Evolutionary conservation across 1,140 invertebrate genomes (phyloP).

Genomic region (Papilio polyxenes): DNA sequence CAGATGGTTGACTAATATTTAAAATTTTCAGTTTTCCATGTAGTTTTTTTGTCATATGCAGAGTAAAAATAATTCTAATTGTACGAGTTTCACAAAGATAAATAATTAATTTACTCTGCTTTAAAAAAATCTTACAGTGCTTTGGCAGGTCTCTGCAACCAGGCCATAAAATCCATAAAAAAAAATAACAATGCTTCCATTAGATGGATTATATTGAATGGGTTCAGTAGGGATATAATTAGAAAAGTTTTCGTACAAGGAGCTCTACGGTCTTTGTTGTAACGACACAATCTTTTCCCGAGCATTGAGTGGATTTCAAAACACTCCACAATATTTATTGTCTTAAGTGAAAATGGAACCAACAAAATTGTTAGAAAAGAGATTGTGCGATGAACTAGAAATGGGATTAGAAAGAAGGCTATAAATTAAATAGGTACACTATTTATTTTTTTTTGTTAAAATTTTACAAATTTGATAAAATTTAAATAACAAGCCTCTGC

Average conservation of each 20-base stretch:
- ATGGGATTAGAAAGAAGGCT: too few relatives aligned
- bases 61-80: not conserved
- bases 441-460: too few relatives aligned
- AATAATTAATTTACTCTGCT: not conserved
- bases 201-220: conserved; percentile 7
- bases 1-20: not conserved
- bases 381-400: too few relatives aligned
- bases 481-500: too few relatives aligned
- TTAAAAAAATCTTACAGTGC: not conserved
- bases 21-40: not conserved
- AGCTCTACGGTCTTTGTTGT: not conserved
- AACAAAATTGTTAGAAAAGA: not conserved
- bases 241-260: conserved; percentile 5
- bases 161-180: too few relatives aligned
- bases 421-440: too few relatives aligned
- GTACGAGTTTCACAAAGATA: not conserved
- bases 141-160: too few relatives aligned
- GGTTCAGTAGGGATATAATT: not conserved
- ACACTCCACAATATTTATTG: not conserved
- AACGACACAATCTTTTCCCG: not conserved
- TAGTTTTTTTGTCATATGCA: too few relatives aligned
- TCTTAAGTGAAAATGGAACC: not conserved
- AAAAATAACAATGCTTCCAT: not conserved
- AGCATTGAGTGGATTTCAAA: not conserved
- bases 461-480: too few relatives aligned